phyloP scores from a whole-genome alignment of 2,113 vertebrate species.

The Xiphophorus couchianus region DNA sequence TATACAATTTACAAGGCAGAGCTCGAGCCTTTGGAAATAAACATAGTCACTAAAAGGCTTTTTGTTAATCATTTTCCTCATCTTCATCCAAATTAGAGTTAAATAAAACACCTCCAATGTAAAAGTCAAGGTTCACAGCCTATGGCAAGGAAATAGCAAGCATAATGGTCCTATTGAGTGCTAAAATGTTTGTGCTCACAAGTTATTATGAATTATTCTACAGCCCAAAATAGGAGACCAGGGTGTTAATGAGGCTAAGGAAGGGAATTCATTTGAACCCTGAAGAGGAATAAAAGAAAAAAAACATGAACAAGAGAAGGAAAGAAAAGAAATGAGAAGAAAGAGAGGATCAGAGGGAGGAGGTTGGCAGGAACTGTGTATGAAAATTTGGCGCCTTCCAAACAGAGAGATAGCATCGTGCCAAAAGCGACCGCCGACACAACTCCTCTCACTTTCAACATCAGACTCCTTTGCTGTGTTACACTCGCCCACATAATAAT shows the following conservation, averaged over 20 bases:
- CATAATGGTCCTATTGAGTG: constrained; percentile 62
- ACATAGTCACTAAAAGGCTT: constrained; percentile 6
- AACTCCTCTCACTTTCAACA: constrained; percentile 70
- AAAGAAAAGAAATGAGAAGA: constrained; percentile 69
- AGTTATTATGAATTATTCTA: constrained; percentile 73
- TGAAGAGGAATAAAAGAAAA: constrained; percentile 73
- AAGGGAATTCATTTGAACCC: constrained; percentile 77
- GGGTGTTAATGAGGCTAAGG: constrained; percentile 75
- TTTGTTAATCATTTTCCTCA: neutral
- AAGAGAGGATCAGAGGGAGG: constrained; percentile 80
- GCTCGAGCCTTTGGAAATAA: constrained; percentile 10
- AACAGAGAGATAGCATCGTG: constrained; percentile 71
- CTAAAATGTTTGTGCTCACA: constrained; percentile 73
- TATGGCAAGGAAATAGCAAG: constrained; percentile 37
- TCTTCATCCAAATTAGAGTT: neutral
- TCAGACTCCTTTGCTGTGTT: constrained; percentile 47
- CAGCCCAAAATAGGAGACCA: constrained; percentile 70
- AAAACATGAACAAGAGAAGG: constrained; percentile 69
- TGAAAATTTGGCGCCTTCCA: constrained; percentile 81
- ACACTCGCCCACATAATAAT: constrained; percentile 58
- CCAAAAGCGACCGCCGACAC: constrained; percentile 79
- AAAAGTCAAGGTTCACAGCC: constrained; percentile 40
- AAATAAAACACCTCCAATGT: constrained; percentile 4
- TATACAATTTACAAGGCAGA: neutral
- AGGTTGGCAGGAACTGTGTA: constrained; percentile 77